These are phyloP conservation scores for Caenorhabditis doughertyi DNA, from an alignment of 2,888 invertebrate species.

Conservation along the genomic window DNA sequence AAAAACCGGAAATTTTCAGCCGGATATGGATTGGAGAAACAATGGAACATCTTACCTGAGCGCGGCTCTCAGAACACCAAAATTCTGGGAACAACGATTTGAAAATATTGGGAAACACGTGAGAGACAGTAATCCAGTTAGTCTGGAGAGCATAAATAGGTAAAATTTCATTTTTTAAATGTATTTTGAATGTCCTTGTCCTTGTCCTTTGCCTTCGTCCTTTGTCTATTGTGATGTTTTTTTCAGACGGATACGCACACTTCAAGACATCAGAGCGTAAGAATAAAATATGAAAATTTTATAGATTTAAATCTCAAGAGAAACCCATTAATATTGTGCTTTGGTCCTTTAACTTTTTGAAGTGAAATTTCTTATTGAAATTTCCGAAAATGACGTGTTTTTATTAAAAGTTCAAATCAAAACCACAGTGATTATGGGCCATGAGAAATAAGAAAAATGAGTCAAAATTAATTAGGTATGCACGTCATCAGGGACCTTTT, in stretches of 20 bases:
- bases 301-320: too few relatives aligned
- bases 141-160: constrained; percentile 81
- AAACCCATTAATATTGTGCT: too few relatives aligned
- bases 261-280: constrained; percentile 63
- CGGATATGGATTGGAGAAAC: constrained; percentile 74
- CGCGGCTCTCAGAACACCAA: constrained; percentile 82
- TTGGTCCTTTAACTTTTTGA: too few relatives aligned
- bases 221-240: constrained; percentile 4
- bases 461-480: too few relatives aligned
- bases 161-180: too few relatives aligned
- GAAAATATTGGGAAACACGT: constrained; percentile 79
- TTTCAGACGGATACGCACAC: constrained; percentile 66
- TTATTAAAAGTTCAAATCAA: too few relatives aligned
- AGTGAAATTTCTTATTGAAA: too few relatives aligned
- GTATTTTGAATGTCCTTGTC: too few relatives aligned
- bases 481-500: too few relatives aligned
- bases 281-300: constrained; percentile 4
- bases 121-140: constrained; percentile 81
- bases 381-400: too few relatives aligned
- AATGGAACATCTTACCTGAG: constrained; percentile 79
- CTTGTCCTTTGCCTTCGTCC: constrained; percentile 5
- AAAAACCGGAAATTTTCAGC: constrained; percentile 34
- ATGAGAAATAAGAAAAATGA: too few relatives aligned
- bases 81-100: constrained; percentile 82
- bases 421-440: too few relatives aligned